A percentile compares a stretch with the other conserved stretches of the same genome.
These are phyloP conservation scores for Gasteruption jaculator DNA, from an alignment of 2,888 invertebrate species.

Conservation along the genomic window DNA sequence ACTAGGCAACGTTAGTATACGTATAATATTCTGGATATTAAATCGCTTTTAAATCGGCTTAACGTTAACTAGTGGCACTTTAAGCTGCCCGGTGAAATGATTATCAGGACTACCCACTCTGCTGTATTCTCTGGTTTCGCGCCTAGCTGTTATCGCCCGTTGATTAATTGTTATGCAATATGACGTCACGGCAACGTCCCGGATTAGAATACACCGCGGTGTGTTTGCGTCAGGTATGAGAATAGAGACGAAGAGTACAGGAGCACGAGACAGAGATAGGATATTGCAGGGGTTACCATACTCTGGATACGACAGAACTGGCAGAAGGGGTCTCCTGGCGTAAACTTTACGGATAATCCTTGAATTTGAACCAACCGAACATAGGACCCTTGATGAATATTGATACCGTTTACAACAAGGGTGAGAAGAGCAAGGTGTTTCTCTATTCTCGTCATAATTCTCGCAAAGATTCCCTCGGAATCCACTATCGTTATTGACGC, in stretches of 20 bases:
- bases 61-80: slow-evolving; percentile 53
- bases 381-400: slow-evolving; percentile 52
- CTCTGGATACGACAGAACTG: too few relatives aligned
- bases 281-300: slow-evolving; percentile 2
- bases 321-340: slow-evolving; percentile 36
- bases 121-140: slow-evolving; percentile 36
- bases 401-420: slow-evolving; percentile 37
- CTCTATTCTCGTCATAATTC: slow-evolving; percentile 15
- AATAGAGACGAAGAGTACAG: slow-evolving; percentile 26
- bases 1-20: slow-evolving; percentile 26
- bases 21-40: slow-evolving; percentile 50
- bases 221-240: slow-evolving; percentile 22
- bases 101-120: slow-evolving; percentile 50
- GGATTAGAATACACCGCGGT: slow-evolving; percentile 42
- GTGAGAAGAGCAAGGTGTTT: slow-evolving; percentile 39
- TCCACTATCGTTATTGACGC: background rate
- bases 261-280: slow-evolving; percentile 13
- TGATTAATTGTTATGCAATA: slow-evolving; percentile 54
- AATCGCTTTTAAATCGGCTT: slow-evolving; percentile 53
- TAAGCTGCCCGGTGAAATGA: slow-evolving; percentile 52
- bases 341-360: slow-evolving; percentile 49
- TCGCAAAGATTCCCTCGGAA: slow-evolving; percentile 6
- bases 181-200: slow-evolving; percentile 46
- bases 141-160: slow-evolving; percentile 48
- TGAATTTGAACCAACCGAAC: slow-evolving; percentile 49